Base-by-base conservation (phyloP, 2,113 vertebrate species). In the Mustela nigripes region DNA sequence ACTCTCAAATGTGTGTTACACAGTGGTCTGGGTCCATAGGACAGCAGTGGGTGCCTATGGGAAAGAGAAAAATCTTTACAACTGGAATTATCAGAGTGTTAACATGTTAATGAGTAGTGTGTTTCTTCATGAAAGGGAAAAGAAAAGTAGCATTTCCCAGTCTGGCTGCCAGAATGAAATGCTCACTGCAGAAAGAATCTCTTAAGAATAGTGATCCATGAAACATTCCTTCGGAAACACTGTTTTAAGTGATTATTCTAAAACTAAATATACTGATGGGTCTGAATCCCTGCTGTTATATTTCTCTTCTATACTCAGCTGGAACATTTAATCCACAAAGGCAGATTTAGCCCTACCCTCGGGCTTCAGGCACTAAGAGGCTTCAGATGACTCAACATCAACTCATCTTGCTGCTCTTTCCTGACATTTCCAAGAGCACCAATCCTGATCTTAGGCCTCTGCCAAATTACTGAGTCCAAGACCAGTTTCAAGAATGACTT, bases 171-270 rank as follows among this genome's bases (percentile, higher is more conserved):
- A 21, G 48, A 88, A 67, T 5, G 45, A 94, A 62, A 24, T 24
- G 90, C 83, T 94, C 79, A 48, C 18, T 95, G 71, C 84, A 50
- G 63, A 91, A 36, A 84, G 36, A 16, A 60, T 81, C 58, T 94
- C 86, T 36, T 5, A 60, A 71, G 63, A 91, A 73, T 12, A 42
- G 18, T 11, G 53, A 92, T 45, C 58, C 91, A 62, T 42, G 63
- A 65, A 71, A 53, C 4, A 22, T 63, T 69, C 62, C 62, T 90
- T 50, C 33, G 74, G 22, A 80, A 95, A 65, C 22, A 71, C 53
- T 65, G 26, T 92, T 93, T 60, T 48, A 90, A 92, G 81, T 65
- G 91, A 97, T 89, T 84, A 95, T 65, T 95, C 69, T 96, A 88
- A 96, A 92, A 91, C 69, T 80, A 95, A 39, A 92, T 28, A 69